phyloP scores from a whole-genome alignment of 2,888 invertebrate genomes.

The Xestia sexstrigata region DNA sequence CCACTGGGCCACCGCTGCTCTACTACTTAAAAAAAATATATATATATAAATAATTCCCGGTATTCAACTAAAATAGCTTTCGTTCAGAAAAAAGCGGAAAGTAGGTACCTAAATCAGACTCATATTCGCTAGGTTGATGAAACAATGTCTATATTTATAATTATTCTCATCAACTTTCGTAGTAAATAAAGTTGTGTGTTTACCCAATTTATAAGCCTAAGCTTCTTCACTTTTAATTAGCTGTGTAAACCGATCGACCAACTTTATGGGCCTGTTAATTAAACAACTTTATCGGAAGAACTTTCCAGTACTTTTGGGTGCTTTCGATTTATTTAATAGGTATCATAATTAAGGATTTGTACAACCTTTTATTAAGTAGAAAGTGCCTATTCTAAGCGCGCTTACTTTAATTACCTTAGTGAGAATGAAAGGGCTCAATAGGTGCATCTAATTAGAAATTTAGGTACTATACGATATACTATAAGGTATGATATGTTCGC shows the following conservation, averaged over 20 bases:
- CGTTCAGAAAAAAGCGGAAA: background rate
- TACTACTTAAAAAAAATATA: too few species aligned
- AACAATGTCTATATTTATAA: background rate
- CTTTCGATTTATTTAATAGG: background rate
- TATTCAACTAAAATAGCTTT: background rate
- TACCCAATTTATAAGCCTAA: conserved; percentile 2
- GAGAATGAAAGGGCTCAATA: background rate
- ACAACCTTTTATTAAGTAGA: background rate
- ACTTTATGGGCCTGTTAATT: conserved; percentile 39
- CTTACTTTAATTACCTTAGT: background rate
- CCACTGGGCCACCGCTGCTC: too few species aligned
- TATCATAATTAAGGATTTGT: conserved; percentile 1
- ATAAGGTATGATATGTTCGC: too few species aligned
- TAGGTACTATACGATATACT: too few species aligned
- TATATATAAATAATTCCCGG: background rate
- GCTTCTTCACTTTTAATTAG: conserved; percentile 37
- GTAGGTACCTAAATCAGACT: background rate
- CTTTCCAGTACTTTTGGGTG: conserved; percentile 18
- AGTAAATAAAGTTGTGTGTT: conserved; percentile 7
- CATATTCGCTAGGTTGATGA: too few species aligned
- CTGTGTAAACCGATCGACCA: conserved; percentile 19
- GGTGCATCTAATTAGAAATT: background rate
- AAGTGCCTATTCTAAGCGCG: background rate
- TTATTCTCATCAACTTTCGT: conserved; percentile 1
- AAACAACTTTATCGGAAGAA: conserved; percentile 22